Evolutionary conservation across 2,888 invertebrate species (phyloP).

Genomic region (Ophonus ardosiacus): DNA sequence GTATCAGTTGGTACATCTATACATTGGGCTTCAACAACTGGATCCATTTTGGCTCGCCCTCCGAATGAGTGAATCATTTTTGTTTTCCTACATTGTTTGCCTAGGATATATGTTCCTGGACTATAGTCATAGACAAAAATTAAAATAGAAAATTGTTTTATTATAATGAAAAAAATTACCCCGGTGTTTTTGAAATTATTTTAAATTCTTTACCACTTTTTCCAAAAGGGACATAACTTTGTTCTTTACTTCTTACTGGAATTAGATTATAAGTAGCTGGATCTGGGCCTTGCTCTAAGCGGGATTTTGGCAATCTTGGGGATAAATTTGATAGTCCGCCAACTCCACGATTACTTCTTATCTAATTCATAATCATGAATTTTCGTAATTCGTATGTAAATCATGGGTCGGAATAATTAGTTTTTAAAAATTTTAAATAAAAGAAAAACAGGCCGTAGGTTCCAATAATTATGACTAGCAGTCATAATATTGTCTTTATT

Average conservation of each 20-base stretch:
- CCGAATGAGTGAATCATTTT: conserved; percentile 74
- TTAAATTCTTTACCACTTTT: conserved; percentile 61
- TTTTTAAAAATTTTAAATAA: too few relatives aligned
- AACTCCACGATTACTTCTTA: conserved; percentile 70
- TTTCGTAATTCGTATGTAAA: too few relatives aligned
- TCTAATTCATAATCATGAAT: conserved; percentile 64
- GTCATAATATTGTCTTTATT: too few relatives aligned
- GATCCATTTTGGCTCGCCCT: conserved; percentile 73
- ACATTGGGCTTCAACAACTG: conserved; percentile 75
- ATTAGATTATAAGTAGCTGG: conserved; percentile 71
- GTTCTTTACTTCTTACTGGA: conserved; percentile 65
- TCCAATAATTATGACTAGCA: too few relatives aligned
- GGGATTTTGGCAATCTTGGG: conserved; percentile 69
- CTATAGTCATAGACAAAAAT: too few relatives aligned
- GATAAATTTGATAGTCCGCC: conserved; percentile 70
- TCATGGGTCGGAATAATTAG: not conserved
- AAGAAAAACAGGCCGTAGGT: too few relatives aligned
- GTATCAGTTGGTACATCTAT: conserved; percentile 72
- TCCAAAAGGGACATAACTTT: conserved; percentile 69
- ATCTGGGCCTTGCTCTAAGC: conserved; percentile 70
- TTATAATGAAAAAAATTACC: conserved; percentile 67
- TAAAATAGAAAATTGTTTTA: not conserved
- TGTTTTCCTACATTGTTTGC: conserved; percentile 70
- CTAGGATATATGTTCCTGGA: conserved; percentile 70
- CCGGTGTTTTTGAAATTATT: conserved; percentile 69